Evolutionary conservation across 2,113 vertebrate species (phyloP).

Genomic region (Pipra filicauda): DNA sequence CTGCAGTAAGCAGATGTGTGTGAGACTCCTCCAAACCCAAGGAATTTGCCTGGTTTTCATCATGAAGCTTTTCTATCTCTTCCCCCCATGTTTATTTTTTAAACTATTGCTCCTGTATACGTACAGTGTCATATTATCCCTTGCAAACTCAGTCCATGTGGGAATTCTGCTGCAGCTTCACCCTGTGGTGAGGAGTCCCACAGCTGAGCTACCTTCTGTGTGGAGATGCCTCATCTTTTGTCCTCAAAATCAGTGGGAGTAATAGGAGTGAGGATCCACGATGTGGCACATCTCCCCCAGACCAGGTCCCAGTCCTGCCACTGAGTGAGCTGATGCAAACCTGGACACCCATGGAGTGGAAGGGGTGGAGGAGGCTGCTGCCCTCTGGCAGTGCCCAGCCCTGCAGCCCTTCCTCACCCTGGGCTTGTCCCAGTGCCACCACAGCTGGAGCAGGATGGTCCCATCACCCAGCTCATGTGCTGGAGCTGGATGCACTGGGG

Average conservation of each 20-base stretch:
- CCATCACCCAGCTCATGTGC: background rate
- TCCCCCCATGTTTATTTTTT: background rate
- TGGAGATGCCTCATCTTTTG: background rate
- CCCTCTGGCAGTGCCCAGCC: background rate
- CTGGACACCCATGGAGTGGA: background rate
- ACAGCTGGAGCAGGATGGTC: fast-evolving
- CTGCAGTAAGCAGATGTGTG: slow-evolving; percentile 1
- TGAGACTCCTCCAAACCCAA: background rate
- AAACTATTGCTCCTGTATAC: background rate
- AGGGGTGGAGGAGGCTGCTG: background rate
- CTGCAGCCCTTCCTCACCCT: background rate
- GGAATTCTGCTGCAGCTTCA: background rate
- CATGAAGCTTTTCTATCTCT: background rate
- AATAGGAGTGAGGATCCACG: fast-evolving
- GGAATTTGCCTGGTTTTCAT: background rate
- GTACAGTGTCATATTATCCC: background rate
- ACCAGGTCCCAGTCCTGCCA: background rate
- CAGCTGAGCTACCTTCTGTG: background rate
- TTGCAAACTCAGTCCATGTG: background rate
- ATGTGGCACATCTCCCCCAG: fast-evolving
- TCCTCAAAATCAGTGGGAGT: background rate
- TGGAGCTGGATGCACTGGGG: no score
- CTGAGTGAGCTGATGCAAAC: background rate
- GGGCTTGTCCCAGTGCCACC: background rate
- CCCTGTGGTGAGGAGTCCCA: fast-evolving